Evolutionary conservation across 2,113 vertebrate genomes (phyloP).

Genomic region (Stomatorhinus ivindoensis): DNA sequence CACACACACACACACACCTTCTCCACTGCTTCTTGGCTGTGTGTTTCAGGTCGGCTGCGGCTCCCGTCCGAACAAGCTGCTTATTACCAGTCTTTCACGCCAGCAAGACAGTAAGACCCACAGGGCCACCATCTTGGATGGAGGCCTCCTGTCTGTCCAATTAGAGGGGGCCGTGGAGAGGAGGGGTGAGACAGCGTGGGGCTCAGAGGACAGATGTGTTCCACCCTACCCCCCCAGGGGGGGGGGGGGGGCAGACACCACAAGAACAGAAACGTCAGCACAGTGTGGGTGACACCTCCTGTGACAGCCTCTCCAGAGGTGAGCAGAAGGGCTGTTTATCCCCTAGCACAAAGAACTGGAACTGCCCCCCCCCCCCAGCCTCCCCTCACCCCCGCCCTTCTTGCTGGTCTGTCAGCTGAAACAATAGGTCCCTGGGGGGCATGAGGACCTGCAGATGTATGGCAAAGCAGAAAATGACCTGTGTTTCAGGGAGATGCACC

Average conservation of each 20-base stretch:
- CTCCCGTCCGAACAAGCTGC: not conserved
- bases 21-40: not conserved
- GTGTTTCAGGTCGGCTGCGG: not conserved
- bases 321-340: conserved; percentile 3
- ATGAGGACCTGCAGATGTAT: conserved; percentile 24
- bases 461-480: conserved; percentile 6
- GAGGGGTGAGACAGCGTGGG: no score
- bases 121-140: not conserved
- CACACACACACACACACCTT: not conserved
- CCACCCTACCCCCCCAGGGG: not conserved
- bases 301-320: conserved; percentile 25
- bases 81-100: not conserved
- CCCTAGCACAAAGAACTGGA: not conserved
- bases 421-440: conserved; percentile 27
- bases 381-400: not conserved
- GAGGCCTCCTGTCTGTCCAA: not conserved
- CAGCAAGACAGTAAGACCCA: not conserved
- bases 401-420: conserved; percentile 8
- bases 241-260: not conserved
- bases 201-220: not conserved
- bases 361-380: not conserved
- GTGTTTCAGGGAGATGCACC: not conserved
- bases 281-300: conserved; percentile 5
- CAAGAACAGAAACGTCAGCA: conserved; percentile 29
- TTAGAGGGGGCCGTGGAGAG: not conserved